Conservation (phyloP, 2,888 invertebrate species). For the Andricus curvator region DNA sequence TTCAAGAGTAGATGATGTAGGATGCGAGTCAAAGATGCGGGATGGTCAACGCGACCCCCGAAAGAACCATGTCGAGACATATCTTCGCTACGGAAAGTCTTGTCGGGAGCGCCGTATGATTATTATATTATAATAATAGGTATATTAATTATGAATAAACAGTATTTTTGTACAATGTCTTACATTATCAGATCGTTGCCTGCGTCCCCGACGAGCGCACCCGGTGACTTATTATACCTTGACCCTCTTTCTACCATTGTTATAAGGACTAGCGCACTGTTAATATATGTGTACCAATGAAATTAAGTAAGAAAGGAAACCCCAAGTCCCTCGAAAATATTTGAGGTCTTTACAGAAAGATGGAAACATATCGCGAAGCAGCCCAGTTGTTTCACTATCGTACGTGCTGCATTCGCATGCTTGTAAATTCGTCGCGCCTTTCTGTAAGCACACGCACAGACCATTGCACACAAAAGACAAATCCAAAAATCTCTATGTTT, state of each 20-base stretch:
- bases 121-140: slow-evolving; percentile 62
- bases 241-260: slow-evolving; percentile 32
- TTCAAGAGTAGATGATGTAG: slow-evolving; percentile 41
- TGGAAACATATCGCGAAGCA: neutral
- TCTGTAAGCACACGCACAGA: neutral
- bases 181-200: slow-evolving; percentile 71
- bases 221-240: slow-evolving; percentile 56
- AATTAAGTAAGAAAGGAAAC: slow-evolving; percentile 40
- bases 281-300: slow-evolving; percentile 42
- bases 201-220: slow-evolving; percentile 67
- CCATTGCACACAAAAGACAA: neutral
- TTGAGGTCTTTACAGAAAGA: neutral
- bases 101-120: slow-evolving; percentile 67
- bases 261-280: slow-evolving; percentile 51
- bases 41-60: slow-evolving; percentile 53
- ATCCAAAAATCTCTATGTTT: slow-evolving; percentile 3
- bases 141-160: slow-evolving; percentile 65
- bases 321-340: slow-evolving; percentile 49
- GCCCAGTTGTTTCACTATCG: neutral
- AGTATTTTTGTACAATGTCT: slow-evolving; percentile 77
- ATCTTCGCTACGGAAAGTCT: slow-evolving; percentile 68
- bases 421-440: neutral
- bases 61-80: slow-evolving; percentile 72
- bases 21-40: slow-evolving; percentile 49
- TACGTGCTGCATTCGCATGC: neutral